Conservation (phyloP, 2,113 vertebrate species). For the Cavia porcellus region DNA sequence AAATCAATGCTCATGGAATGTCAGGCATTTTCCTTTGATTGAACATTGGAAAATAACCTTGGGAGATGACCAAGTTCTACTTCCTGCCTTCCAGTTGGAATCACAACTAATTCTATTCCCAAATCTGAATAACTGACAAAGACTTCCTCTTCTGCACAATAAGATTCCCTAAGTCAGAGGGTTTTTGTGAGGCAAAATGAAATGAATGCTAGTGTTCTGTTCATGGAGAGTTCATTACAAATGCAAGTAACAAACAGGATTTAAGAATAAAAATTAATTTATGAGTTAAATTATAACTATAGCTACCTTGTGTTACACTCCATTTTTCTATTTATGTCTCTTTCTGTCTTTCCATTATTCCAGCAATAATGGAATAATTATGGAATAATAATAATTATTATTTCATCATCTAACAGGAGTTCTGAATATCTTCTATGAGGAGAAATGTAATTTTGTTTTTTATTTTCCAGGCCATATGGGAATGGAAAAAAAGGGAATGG, state of each 20-base stretch:
- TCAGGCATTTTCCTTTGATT: constrained; percentile 16
- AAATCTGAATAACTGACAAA: constrained; percentile 16
- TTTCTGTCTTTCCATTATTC: constrained; percentile 10
- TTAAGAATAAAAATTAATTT: constrained; percentile 36
- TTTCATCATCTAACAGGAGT: not conserved
- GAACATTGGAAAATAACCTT: not conserved
- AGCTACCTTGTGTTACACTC: not conserved
- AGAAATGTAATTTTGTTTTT: not conserved
- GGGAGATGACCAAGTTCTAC: not conserved
- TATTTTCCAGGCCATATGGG: not conserved
- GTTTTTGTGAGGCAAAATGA: constrained; percentile 33
- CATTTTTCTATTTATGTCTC: not conserved
- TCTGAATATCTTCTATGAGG: constrained; percentile 16
- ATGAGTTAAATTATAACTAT: constrained; percentile 26
- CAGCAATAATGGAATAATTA: not conserved
- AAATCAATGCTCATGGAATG: constrained; percentile 35
- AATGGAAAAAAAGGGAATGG: not conserved
- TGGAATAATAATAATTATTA: not conserved
- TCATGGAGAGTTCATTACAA: not conserved
- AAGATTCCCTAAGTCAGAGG: not conserved
- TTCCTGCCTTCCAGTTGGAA: not conserved
- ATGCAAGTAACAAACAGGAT: not conserved
- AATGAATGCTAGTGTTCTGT: not conserved
- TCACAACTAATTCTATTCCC: not conserved
- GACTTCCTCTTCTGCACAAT: constrained; percentile 20